Percentiles rank a stretch among this genome's conserved stretches.
phyloP scores from a whole-genome alignment of 1,140 invertebrate genomes.

The Lutraria rhynchaena region DNA sequence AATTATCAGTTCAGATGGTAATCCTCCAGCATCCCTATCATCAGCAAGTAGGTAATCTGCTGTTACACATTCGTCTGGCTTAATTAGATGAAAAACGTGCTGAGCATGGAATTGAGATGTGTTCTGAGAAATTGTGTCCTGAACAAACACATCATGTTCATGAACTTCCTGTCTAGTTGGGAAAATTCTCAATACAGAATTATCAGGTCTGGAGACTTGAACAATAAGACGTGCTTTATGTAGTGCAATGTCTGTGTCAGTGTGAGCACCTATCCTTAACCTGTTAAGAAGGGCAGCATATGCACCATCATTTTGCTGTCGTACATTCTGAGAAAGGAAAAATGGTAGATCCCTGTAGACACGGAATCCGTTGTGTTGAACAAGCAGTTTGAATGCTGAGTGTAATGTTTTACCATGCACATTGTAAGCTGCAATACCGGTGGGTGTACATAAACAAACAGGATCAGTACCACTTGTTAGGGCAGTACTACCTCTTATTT shows the following conservation, averaged over 20 bases:
- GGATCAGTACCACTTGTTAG: not conserved
- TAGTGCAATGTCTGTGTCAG: not conserved
- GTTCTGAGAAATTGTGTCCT: not conserved
- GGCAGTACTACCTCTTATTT: not conserved
- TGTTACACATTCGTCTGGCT: conserved; percentile 22
- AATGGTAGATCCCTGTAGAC: not conserved
- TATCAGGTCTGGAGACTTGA: not conserved
- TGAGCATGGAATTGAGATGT: conserved; percentile 21
- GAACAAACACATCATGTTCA: not conserved
- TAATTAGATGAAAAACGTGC: conserved; percentile 46
- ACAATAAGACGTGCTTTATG: not conserved
- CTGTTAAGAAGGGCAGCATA: conserved; percentile 12
- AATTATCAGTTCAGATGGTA: conserved; percentile 14
- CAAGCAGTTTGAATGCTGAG: conserved; percentile 8
- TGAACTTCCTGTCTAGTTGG: not conserved
- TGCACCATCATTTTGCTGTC: not conserved
- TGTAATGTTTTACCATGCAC: conserved; percentile 38
- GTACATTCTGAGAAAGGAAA: conserved; percentile 20
- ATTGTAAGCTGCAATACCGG: conserved; percentile 34
- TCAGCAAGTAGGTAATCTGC: not conserved
- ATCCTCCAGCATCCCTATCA: conserved; percentile 54
- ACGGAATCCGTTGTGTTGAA: not conserved
- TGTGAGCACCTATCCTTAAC: not conserved
- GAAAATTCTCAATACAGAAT: conserved; percentile 10
- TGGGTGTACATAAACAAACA: conserved; percentile 34